Base-by-base conservation (phyloP, 2,888 invertebrate genomes). In the Alsophila aescularia region DNA sequence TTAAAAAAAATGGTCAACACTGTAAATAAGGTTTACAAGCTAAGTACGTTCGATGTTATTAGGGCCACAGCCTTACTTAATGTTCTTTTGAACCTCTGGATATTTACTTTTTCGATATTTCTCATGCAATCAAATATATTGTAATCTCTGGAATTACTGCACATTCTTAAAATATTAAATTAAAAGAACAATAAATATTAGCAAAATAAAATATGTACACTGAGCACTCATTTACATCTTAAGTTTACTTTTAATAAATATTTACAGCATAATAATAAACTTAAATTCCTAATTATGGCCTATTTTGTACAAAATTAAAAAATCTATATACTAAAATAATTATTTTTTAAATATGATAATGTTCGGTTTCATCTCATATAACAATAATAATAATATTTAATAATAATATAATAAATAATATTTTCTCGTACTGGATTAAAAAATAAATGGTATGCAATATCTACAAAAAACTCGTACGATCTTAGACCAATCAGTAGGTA, bases 171-270 rank as follows among this genome's bases (percentile, higher is more conserved):
- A 31, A 31, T 31, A 31, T n/a, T 31, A n/a, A 31, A 2, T 12
- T 10, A 3, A 0, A 36, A 36, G n/a, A 36, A 18, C n/a, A 34
- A 36, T 51, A 43, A 54, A 43, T 49, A 55, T 1, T 64, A 55
- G 58, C 59, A 59, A 64, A 56, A 58, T 18, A 47, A 40, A 62
- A 52, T 40, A n/a, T n/a, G n/a, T n/a, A 29, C 36, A 47, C 60
- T 73, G 67, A 66, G 66, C 60, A 60, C 48, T 42, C 12, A 43
- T 47, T 42, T 48, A 45, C 43, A 56, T 39, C 29, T 21, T 40
- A 44, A 42, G n/a, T 18, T 21, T 31, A 31, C 3, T 41, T 41
- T 6, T 31, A 36, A 40, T 12, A 24, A 35, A 12, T 37, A 49
- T 54, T 45, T 43, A 48, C 34, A 55, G 31, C 51, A 51, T 39